Percentiles rank a stretch among this genome's conserved stretches.
Conservation (phyloP, 2,797 vertebrate species). For the Perodicticus potto region DNA sequence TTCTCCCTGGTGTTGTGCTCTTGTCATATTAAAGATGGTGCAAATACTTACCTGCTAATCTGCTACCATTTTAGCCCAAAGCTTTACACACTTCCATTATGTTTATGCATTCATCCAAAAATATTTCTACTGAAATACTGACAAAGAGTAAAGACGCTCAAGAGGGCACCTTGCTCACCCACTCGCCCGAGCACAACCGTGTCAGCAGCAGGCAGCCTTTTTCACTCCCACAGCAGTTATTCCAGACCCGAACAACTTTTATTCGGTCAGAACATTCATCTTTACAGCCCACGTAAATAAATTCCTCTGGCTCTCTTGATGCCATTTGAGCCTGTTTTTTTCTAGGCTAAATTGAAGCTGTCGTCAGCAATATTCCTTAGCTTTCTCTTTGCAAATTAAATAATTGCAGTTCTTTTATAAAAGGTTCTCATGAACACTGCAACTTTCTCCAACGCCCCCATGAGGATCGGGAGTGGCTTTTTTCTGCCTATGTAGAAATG, state of each 20-base stretch:
- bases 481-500: neutral
- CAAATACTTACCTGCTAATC: neutral
- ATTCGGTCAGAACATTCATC: neutral
- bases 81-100: neutral
- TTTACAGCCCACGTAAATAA: neutral
- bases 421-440: neutral
- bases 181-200: neutral
- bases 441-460: neutral
- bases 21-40: neutral
- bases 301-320: neutral
- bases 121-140: neutral
- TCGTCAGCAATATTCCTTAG: neutral
- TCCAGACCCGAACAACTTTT: neutral
- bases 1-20: neutral
- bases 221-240: neutral
- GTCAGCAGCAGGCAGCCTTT: neutral
- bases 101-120: neutral
- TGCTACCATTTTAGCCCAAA: slow-evolving; percentile 13
- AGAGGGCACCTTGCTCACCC: neutral
- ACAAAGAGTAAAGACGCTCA: neutral
- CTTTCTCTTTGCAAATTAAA: slow-evolving; percentile 34
- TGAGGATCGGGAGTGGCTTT: neutral
- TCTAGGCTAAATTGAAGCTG: neutral
- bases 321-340: neutral
- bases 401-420: neutral